Base-by-base conservation (phyloP, 2,113 vertebrate genomes). In the Canis aureus region DNA sequence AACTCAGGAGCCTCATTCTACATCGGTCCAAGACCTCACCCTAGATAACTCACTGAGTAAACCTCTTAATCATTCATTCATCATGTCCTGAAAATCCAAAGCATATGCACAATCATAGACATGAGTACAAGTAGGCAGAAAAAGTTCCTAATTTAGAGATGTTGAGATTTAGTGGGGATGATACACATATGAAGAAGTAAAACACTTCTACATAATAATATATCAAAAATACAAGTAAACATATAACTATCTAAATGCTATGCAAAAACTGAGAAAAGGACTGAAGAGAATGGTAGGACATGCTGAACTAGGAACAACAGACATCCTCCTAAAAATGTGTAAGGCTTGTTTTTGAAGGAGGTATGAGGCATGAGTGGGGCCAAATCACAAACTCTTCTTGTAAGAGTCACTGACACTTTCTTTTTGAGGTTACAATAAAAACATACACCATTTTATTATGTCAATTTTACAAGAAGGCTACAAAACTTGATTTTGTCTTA, bases 231-330 rank as follows among this genome's bases (percentile, higher is more conserved):
- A 80, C 38, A 83, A 67, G 69, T 35, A 49, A 79, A 74, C 8
- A 79, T 8, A 11, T 25, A 96, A 81, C 32, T 20, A 51, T 60
- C 16, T 73, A 80, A 84, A 80, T 43, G 15, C 57, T 59, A 78
- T 92, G 23, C 43, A 95, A 91, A 91, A 79, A 87, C 25, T 80
- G 35, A 95, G 86, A 38, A 92, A 93, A 91, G 53, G 22, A 85
- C 94, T 67, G 20, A 73, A 66, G 55, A 95, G 29, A 94, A 89
- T 29, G 55, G 57, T 17, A 71, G 35, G 43, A 73, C 49, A 43
- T 19, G 62, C 35, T 69, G 67, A 23, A 51, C 8, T 17, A 76
- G 71, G 27, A 97, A 67, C 78, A 80, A 67, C 8, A 73, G 57
- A 67, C 0, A 53, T 69, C 27, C 43, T 92, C 35, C 38, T 62